Conservation (phyloP, 2,113 vertebrate species). For the Beaufortia kweichowensis region DNA sequence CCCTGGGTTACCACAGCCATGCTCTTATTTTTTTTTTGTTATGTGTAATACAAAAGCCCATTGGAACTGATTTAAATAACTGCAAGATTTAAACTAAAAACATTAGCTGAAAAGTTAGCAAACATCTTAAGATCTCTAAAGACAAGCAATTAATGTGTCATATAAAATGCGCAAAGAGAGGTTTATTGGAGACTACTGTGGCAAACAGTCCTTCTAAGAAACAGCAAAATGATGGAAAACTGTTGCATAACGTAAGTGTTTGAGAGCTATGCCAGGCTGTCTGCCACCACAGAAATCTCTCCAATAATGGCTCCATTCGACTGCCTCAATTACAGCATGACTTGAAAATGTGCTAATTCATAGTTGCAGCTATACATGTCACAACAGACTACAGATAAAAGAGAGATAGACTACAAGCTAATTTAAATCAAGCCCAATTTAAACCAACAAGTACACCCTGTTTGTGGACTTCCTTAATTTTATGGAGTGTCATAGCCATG, state of each 20-base stretch:
- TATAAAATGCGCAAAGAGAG: background rate
- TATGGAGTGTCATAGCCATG: background rate
- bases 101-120: background rate
- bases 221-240: conserved; percentile 10
- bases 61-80: no score
- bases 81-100: background rate
- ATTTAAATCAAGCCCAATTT: background rate
- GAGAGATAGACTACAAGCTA: background rate
- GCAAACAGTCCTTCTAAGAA: background rate
- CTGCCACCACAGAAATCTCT: conserved; percentile 2
- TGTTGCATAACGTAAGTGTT: conserved; percentile 30
- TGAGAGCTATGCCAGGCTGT: conserved; percentile 31
- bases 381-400: background rate
- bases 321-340: conserved; percentile 10
- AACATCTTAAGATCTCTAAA: no score
- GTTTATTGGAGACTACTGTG: background rate
- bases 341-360: conserved; percentile 14
- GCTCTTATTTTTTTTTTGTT: no score
- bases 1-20: no score
- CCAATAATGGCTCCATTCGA: conserved; percentile 25
- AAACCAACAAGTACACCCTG: background rate
- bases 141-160: background rate
- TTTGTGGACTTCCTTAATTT: background rate
- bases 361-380: conserved; percentile 4
- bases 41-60: no score